These are phyloP conservation scores for Elephantulus edwardii DNA, from an alignment of 2,113 vertebrate genomes.

Conservation along the genomic window DNA sequence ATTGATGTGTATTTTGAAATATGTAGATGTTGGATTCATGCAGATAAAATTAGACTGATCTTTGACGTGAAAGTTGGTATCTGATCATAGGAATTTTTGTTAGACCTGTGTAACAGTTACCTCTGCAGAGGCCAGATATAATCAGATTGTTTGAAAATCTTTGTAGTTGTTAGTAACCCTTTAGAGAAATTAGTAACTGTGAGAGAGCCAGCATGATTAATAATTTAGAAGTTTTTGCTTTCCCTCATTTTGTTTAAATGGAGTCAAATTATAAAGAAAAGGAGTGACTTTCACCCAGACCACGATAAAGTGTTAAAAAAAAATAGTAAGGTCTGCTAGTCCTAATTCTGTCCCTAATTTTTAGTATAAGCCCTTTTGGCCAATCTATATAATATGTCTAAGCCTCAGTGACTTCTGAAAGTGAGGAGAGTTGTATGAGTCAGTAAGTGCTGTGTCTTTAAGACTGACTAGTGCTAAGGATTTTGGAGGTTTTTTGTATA, in stretches of 20 bases:
- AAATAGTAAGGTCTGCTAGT: conserved; percentile 3
- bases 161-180: conserved; percentile 27
- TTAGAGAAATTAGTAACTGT: conserved; percentile 24
- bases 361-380: not conserved
- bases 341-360: not conserved
- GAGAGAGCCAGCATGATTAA: conserved; percentile 5
- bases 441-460: not conserved
- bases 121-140: conserved; percentile 43
- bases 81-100: conserved; percentile 42
- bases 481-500: too few relatives aligned
- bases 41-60: conserved; percentile 32
- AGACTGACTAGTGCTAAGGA: not conserved
- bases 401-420: conserved; percentile 29
- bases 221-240: conserved; percentile 21
- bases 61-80: conserved; percentile 43
- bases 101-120: conserved; percentile 1
- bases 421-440: not conserved
- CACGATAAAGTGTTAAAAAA: not conserved
- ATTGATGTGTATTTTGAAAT: not conserved
- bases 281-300: not conserved
- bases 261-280: not conserved
- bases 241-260: conserved; percentile 50
- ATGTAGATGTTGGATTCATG: conserved; percentile 5
- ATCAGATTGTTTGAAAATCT: conserved; percentile 49
- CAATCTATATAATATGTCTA: not conserved